These are phyloP conservation scores for Patella vulgata DNA, from an alignment of 1,140 invertebrate genomes.

Conservation along the genomic window DNA sequence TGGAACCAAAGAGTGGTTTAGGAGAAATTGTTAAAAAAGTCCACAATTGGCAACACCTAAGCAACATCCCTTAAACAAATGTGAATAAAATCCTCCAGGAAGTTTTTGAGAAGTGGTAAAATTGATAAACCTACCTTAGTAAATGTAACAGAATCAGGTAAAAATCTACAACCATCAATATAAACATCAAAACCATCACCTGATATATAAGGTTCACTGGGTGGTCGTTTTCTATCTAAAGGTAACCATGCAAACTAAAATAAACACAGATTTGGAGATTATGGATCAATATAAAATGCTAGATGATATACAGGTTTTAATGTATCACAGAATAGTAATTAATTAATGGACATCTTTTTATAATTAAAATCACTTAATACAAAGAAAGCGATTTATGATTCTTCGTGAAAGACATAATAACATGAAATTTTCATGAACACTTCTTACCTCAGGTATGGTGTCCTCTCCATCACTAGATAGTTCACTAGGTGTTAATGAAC, in stretches of 20 bases:
- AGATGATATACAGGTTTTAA: background rate
- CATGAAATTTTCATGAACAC: too few species aligned
- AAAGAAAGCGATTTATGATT: too few species aligned
- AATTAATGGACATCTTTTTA: background rate
- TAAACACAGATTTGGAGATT: too few species aligned
- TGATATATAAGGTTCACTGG: constrained; percentile 53
- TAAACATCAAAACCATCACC: constrained; percentile 65
- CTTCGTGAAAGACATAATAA: too few species aligned
- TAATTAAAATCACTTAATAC: too few species aligned
- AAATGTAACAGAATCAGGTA: constrained; percentile 62
- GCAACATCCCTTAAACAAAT: too few species aligned
- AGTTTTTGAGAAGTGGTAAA: too few species aligned
- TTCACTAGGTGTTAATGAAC: constrained; percentile 62
- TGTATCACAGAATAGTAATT: background rate
- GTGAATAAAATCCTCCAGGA: too few species aligned
- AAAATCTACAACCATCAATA: constrained; percentile 59
- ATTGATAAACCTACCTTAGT: constrained; percentile 57
- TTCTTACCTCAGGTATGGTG: constrained; percentile 54
- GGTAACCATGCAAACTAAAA: constrained; percentile 60
- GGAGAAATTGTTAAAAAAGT: too few species aligned
- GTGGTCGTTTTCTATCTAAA: constrained; percentile 47
- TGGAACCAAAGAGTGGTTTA: too few species aligned
- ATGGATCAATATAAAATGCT: too few species aligned
- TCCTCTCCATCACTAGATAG: constrained; percentile 60
- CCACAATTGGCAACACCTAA: too few species aligned